Conservation (phyloP, 2,888 invertebrate species). For the Athripsodes cinereus region DNA sequence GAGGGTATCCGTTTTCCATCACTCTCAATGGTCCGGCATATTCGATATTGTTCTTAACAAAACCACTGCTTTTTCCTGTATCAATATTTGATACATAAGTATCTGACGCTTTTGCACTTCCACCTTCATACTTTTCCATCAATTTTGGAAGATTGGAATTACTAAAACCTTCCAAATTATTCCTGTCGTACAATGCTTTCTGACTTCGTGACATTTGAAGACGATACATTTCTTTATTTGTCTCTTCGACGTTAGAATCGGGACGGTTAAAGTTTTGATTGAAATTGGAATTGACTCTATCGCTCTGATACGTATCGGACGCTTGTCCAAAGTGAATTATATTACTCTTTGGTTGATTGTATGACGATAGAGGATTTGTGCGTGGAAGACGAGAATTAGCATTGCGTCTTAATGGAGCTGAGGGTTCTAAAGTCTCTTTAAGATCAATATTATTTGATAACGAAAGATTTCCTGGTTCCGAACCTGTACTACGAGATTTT, state of each 20-base stretch:
- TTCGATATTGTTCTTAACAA: slow-evolving; percentile 17
- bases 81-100: slow-evolving; percentile 6
- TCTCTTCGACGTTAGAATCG: slow-evolving; percentile 49
- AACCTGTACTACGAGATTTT: slow-evolving; percentile 24
- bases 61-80: not conserved
- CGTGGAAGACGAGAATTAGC: slow-evolving; percentile 52
- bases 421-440: slow-evolving; percentile 14
- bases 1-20: slow-evolving; percentile 41
- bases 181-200: slow-evolving; percentile 46
- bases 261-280: slow-evolving; percentile 45
- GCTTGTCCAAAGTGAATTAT: slow-evolving; percentile 48
- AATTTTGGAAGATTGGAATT: slow-evolving; percentile 25
- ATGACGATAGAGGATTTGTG: slow-evolving; percentile 54
- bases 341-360: slow-evolving; percentile 38
- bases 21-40: slow-evolving; percentile 34
- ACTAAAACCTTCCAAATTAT: slow-evolving; percentile 38
- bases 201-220: slow-evolving; percentile 49
- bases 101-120: not conserved
- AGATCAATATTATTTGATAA: slow-evolving; percentile 6
- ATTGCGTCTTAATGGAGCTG: slow-evolving; percentile 36
- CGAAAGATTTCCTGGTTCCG: slow-evolving; percentile 16
- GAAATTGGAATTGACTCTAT: slow-evolving; percentile 44
- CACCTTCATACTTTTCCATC: slow-evolving; percentile 20
- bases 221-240: slow-evolving; percentile 50
- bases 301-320: slow-evolving; percentile 28